phyloP scores from a whole-genome alignment of 2,797 vertebrate genomes.

The Tapirus indicus region DNA sequence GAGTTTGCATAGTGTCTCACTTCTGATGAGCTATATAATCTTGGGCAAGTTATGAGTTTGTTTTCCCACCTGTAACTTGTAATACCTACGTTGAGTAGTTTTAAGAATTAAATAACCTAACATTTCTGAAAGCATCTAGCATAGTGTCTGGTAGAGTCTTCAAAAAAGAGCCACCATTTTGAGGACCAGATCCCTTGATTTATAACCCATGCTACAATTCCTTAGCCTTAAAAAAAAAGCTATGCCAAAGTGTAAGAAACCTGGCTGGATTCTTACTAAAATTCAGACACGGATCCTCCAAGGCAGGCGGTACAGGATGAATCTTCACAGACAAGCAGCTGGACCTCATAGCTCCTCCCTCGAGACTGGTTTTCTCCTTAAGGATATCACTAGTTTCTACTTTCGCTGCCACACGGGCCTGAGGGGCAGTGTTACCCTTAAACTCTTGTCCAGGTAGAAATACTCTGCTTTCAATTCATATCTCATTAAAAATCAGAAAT shows the following conservation, averaged over 20 bases:
- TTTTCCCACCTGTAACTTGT: not conserved
- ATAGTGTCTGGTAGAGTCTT: not conserved
- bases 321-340: not conserved
- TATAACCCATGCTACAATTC: not conserved
- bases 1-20: not conserved
- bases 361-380: not conserved
- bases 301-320: not conserved
- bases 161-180: not conserved
- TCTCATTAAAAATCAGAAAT: slow-evolving; percentile 29
- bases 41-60: not conserved
- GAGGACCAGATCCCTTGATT: not conserved
- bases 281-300: not conserved
- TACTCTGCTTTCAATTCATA: not conserved
- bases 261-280: not conserved
- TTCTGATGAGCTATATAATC: not conserved
- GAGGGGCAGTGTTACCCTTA: not conserved
- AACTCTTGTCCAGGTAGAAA: not conserved
- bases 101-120: slow-evolving; percentile 44
- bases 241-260: not conserved
- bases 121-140: not conserved
- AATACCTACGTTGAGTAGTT: not conserved
- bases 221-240: not conserved
- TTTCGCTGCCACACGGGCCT: not conserved
- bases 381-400: not conserved
- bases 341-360: not conserved